These are phyloP conservation scores for Allygus modestus DNA, from an alignment of 2,888 invertebrate species.

Conservation along the genomic window DNA sequence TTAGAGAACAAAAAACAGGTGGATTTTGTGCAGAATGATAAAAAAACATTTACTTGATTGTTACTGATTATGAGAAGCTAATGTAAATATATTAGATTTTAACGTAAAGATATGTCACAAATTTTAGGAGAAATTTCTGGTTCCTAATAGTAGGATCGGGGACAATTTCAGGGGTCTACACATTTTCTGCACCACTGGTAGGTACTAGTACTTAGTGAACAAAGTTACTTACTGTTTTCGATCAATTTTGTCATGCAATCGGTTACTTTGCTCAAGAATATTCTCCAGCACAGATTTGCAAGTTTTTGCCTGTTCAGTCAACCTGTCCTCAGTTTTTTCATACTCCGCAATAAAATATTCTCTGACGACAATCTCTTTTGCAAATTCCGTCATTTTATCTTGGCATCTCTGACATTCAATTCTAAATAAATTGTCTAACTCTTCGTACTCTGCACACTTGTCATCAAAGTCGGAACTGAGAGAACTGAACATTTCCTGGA, in stretches of 20 bases:
- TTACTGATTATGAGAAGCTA: too few relatives aligned
- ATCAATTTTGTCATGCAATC: conserved; percentile 20
- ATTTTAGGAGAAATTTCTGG: too few relatives aligned
- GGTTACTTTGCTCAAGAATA: background rate
- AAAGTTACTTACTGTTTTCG: background rate
- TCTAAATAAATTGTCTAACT: background rate
- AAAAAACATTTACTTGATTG: too few relatives aligned
- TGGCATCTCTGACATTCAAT: background rate
- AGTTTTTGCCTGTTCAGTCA: conserved; percentile 1
- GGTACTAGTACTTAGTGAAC: too few relatives aligned
- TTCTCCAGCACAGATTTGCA: conserved; percentile 16
- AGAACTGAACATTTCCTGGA: conserved; percentile 10
- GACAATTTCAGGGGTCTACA: too few relatives aligned
- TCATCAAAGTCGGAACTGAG: background rate
- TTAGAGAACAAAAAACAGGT: too few relatives aligned
- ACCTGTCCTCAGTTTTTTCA: background rate
- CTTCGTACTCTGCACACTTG: conserved; percentile 13
- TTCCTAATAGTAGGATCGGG: too few relatives aligned
- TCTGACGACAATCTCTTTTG: conserved; percentile 1
- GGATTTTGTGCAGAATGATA: too few relatives aligned
- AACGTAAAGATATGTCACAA: too few relatives aligned
- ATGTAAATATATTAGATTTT: too few relatives aligned
- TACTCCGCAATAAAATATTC: conserved; percentile 24
- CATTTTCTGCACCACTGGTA: too few relatives aligned
- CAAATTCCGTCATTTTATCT: background rate